Conservation (phyloP, 2,113 vertebrate species). For the Hydropotes inermis region DNA sequence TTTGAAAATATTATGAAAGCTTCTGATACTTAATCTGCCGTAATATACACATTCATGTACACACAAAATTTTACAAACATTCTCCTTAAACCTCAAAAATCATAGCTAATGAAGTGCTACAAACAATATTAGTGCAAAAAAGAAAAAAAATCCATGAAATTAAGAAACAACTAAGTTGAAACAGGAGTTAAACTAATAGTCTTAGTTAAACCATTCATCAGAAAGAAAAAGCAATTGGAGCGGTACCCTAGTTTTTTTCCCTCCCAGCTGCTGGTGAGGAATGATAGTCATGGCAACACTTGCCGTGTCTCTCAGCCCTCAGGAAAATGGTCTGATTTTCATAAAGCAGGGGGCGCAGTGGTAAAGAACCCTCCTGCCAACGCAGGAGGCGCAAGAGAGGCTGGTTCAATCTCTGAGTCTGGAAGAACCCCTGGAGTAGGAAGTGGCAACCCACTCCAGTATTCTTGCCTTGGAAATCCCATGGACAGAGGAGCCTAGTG, state of each 20-base stretch:
- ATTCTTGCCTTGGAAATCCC: background rate
- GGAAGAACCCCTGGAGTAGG: background rate
- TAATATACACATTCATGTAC: background rate
- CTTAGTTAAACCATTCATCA: background rate
- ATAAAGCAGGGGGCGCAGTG: background rate
- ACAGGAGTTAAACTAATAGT: background rate
- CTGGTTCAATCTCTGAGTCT: background rate
- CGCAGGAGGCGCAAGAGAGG: background rate
- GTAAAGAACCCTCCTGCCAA: background rate
- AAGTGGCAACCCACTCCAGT: background rate
- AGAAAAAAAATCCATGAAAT: background rate
- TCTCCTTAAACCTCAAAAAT: background rate
- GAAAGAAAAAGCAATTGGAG: background rate
- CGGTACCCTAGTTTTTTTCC: accelerated
- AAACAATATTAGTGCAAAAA: background rate
- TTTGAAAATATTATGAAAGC: background rate
- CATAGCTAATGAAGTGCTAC: background rate
- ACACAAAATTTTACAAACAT: background rate
- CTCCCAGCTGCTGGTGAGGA: accelerated
- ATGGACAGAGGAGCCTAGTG: background rate
- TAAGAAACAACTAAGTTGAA: background rate
- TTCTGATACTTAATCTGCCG: background rate
- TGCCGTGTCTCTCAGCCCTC: background rate
- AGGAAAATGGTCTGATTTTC: background rate
- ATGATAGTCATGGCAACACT: background rate